Base-by-base conservation (phyloP, 2,888 invertebrate species). In the Cheilosia soror region DNA sequence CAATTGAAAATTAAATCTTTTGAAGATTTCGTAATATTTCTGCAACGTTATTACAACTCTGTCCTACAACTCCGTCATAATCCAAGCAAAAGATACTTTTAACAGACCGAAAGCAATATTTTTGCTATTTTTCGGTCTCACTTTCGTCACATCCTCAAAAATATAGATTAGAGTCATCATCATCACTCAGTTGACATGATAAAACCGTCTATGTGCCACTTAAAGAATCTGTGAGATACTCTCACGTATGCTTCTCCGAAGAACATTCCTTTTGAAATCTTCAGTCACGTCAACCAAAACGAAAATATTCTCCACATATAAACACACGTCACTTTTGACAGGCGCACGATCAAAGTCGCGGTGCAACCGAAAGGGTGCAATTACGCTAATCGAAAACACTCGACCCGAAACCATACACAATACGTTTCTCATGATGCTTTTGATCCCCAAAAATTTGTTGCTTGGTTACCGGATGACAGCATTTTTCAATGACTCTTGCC, bases 381-480 rank as follows among this genome's bases (percentile, higher is more conserved):
- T 81, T 68, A 85, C 44, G 76, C 81, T 85, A 85, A 85, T 85
- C 85, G 68, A 81, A 85, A 85, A 85, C 85, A 85, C 81, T 76
- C 80, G 75, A 85, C 81, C 63, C 76, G 72, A 58, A 57, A 66
- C 55, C 47, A 44, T 72, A 55, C 65, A 68, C 71, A 68, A 78
- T 20, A 57, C 33, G 57, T 58, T 79, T 84, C 79, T 65, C 62
- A 79, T 84, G 79, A 79, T 84, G 79, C 75, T 65, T 84, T 73
- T 65, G 69, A 84, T 85, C 66, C 81, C 76, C 73, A 51, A 79
- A 80, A 55, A 42, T 51, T 53, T 63, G 27, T 25, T 25, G 44
- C 66, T 27, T 62, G 40, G 49, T 25, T 49, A 72, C 76, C 68
- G 77, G 68, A 84, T 80, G 81, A 81, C 76, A 72, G 81, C 29